Evolutionary conservation across 2,797 vertebrate species (phyloP), one percentile per base, ranked within the genome.

Genomic region (Megalops cyprinoides): DNA sequence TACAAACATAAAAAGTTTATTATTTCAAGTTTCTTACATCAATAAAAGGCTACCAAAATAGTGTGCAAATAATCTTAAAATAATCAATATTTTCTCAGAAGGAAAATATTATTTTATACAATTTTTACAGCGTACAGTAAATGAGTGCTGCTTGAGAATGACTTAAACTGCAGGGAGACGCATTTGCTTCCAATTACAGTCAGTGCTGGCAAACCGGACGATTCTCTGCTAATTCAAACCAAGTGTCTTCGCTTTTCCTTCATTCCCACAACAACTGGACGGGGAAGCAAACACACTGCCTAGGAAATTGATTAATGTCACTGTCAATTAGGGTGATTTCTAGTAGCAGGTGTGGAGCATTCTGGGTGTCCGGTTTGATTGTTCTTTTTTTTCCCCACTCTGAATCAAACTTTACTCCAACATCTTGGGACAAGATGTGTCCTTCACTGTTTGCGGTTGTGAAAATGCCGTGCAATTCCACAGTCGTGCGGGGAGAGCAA

Each of bases 151-250:
- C 4, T 69, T 6, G 8, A 20, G 20, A 69, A 20, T 39, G 15
- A 69, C 15, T 69, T 69, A 7, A 18, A 69, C 20, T 42, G 65
- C 34, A 39, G 65, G 65, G 28, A 69, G 18, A 8, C 20, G 34
- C 65, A 69, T 69, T 69, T 69, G 65, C 37, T 69, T 69, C 65
- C 65, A 69, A 69, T 69, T 69, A 69, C 15, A 69, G 34, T 23
- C 4, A 42, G n/a, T 39, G 18, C 65, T 69, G 65, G 65, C 15
- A 69, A n/a, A 42, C 37, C 23, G 4, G 20, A 20, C 65, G 23
- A 37, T 15, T n/a, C 37, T 18, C 37, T 69, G 37, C 37, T 69
- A 42, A 69, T 42, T 69, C 65, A 69, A 69, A 69, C 65, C 15
- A 69, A 69, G 60, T 34, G 37, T n/a, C 65, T 69, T 42, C 8